Conservation (phyloP, 1,140 invertebrate species). For the Pseudomyrmex cubaensis region DNA sequence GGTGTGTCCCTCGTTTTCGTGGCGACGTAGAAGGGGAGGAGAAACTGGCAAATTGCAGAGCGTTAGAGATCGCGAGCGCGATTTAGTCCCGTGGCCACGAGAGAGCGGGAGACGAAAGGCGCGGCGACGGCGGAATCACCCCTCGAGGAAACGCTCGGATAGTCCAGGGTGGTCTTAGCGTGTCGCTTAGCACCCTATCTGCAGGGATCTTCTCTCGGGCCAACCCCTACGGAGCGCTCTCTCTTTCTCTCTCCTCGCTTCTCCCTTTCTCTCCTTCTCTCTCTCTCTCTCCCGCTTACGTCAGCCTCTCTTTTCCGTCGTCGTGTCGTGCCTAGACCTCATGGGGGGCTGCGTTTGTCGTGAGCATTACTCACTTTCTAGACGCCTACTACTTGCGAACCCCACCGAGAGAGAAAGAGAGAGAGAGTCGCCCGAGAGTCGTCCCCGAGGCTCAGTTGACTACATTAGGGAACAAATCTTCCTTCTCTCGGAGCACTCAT, state of each 20-base stretch:
- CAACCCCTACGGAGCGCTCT: constrained; percentile 58
- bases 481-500: constrained; percentile 69
- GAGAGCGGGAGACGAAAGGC: constrained; percentile 55
- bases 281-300: constrained; percentile 46
- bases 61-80: constrained; percentile 78
- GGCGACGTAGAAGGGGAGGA: constrained; percentile 43
- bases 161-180: constrained; percentile 81
- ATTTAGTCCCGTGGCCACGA: constrained; percentile 64
- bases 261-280: constrained; percentile 17
- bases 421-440: constrained; percentile 59
- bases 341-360: constrained; percentile 84
- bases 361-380: constrained; percentile 86
- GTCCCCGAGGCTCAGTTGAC: constrained; percentile 80
- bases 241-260: constrained; percentile 14
- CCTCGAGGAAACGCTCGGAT: constrained; percentile 73
- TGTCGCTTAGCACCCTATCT: constrained; percentile 86
- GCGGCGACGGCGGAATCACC: constrained; percentile 64
- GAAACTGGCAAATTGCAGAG: constrained; percentile 78
- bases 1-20: constrained; percentile 32
- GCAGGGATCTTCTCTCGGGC: constrained; percentile 79
- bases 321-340: constrained; percentile 41
- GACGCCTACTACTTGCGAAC: constrained; percentile 82
- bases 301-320: constrained; percentile 67
- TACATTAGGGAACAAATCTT: constrained; percentile 85
- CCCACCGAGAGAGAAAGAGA: constrained; percentile 34